Percentiles rank a stretch among this genome's conserved stretches.
These are phyloP conservation scores for Leptobrachium ailaonicum DNA, from an alignment of 2,113 vertebrate genomes.

Conservation along the genomic window DNA sequence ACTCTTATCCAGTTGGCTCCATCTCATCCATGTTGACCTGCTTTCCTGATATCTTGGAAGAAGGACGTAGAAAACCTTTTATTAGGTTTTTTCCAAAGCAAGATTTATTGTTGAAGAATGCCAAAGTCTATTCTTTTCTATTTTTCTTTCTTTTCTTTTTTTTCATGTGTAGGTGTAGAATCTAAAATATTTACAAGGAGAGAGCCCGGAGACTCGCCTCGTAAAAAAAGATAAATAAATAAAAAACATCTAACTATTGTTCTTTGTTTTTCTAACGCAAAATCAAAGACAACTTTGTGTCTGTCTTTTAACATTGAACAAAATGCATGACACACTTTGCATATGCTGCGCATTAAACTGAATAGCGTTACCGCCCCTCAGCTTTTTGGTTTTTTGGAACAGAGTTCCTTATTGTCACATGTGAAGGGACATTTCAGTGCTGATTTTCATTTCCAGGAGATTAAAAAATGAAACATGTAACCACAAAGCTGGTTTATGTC, in stretches of 20 bases:
- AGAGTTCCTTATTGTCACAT: constrained; percentile 72
- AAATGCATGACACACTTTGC: constrained; percentile 61
- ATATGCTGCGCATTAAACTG: constrained; percentile 69
- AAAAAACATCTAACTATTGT: constrained; percentile 10
- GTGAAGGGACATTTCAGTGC: constrained; percentile 73
- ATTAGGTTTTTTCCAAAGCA: neutral
- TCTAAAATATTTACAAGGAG: constrained; percentile 45
- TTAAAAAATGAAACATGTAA: constrained; percentile 83
- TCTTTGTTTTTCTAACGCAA: constrained; percentile 33
- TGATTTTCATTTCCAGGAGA: constrained; percentile 81
- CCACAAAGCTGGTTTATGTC: constrained; percentile 90
- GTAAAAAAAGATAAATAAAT: constrained; percentile 11
- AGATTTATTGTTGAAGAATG: neutral
- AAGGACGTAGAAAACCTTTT: neutral
- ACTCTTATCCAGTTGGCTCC: constrained; percentile 50
- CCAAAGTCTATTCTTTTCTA: neutral
- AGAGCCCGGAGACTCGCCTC: constrained; percentile 28
- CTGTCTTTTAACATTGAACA: constrained; percentile 50
- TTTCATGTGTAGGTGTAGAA: neutral
- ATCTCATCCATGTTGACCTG: constrained; percentile 52
- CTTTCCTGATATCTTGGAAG: neutral
- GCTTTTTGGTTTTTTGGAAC: constrained; percentile 65
- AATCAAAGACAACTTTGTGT: constrained; percentile 52
- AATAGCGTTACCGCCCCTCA: constrained; percentile 67
- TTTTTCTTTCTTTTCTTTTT: neutral